Evolutionary conservation across 2,113 vertebrate species (phyloP).

Genomic region (Uropsilus gracilis): DNA sequence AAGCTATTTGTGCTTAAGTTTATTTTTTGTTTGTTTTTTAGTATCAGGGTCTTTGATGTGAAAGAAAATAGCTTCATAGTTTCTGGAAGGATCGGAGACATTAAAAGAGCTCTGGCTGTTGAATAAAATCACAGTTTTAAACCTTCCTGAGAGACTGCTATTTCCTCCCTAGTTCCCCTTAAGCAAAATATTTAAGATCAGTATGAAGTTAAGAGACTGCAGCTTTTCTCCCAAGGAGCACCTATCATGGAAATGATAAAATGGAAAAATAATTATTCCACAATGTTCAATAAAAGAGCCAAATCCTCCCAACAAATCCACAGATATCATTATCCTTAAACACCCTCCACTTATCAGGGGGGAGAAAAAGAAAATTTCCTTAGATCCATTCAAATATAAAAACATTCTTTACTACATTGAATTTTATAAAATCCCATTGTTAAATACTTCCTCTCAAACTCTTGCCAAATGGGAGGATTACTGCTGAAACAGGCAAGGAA

Average conservation of each 20-base stretch:
- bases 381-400: conserved; percentile 61
- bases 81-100: conserved; percentile 7
- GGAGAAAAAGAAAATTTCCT: conserved; percentile 62
- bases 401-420: conserved; percentile 75
- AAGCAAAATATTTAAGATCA: conserved; percentile 66
- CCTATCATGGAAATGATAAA: conserved; percentile 57
- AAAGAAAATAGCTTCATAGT: conserved; percentile 46
- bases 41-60: background rate
- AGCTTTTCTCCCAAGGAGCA: conserved; percentile 52
- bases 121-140: conserved; percentile 54
- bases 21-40: conserved; percentile 56
- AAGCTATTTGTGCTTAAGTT: conserved; percentile 29
- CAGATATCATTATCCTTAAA: conserved; percentile 54
- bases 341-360: conserved; percentile 6
- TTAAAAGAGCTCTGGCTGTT: conserved; percentile 32
- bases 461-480: conserved; percentile 76
- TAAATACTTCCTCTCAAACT: conserved; percentile 79
- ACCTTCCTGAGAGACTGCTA: conserved; percentile 46
- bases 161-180: conserved; percentile 65
- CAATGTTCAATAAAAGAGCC: conserved; percentile 42
- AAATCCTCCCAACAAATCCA: conserved; percentile 55
- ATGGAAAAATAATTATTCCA: conserved; percentile 52
- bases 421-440: conserved; percentile 80
- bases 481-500: conserved; percentile 70
- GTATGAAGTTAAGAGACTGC: conserved; percentile 33